These are phyloP conservation scores for Andrena minutula DNA, from an alignment of 2,888 invertebrate species.

Conservation along the genomic window DNA sequence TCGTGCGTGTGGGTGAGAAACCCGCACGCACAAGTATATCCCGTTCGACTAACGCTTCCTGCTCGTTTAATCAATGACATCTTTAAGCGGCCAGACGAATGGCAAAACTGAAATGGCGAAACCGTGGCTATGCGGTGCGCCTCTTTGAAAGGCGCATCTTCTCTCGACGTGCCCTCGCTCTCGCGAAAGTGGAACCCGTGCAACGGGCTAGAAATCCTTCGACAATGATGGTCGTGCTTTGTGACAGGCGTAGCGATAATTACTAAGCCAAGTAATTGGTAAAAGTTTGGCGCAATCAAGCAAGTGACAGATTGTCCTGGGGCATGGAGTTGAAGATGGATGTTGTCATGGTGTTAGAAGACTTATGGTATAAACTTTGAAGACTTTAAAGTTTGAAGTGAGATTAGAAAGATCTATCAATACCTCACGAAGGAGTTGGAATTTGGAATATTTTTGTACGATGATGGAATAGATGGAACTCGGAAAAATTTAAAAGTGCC, in stretches of 20 bases:
- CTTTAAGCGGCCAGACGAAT: constrained; percentile 73
- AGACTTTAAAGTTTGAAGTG: too few species aligned
- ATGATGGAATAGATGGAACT: too few species aligned
- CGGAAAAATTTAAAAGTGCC: too few species aligned
- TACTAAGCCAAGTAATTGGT: background rate
- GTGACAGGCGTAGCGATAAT: constrained; percentile 29
- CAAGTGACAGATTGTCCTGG: constrained; percentile 22
- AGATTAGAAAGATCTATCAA: too few species aligned
- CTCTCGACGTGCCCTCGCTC: constrained; percentile 12
- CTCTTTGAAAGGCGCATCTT: constrained; percentile 26
- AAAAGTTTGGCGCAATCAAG: background rate
- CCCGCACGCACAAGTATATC: constrained; percentile 61
- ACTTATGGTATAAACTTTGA: background rate
- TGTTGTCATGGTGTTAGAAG: background rate
- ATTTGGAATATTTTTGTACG: too few species aligned
- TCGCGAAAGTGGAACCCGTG: constrained; percentile 32
- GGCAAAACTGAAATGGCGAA: constrained; percentile 56
- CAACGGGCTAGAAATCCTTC: constrained; percentile 34
- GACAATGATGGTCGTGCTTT: constrained; percentile 41
- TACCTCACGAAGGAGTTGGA: too few species aligned
- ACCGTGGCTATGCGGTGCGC: constrained; percentile 28
- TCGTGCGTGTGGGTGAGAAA: constrained; percentile 71
- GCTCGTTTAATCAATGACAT: constrained; percentile 79
- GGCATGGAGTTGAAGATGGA: background rate
- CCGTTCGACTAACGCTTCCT: constrained; percentile 71